Percentiles rank a stretch among this genome's conserved stretches.
Evolutionary conservation across 2,113 vertebrate species (phyloP).

Genomic region (Seriola rivoliana): DNA sequence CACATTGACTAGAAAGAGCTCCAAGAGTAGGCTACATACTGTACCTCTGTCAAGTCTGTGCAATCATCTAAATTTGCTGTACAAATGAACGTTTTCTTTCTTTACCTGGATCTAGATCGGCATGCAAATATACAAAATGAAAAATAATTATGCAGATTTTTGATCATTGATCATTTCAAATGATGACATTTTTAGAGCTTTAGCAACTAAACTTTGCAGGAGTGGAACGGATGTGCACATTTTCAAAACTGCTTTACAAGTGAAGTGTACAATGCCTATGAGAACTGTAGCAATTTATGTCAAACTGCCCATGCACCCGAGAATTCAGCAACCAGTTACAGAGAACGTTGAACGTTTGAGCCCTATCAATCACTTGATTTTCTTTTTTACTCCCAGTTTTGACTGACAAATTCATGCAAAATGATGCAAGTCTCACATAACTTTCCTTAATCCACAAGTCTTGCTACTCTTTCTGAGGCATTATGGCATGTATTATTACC

Average conservation of each 20-base stretch:
- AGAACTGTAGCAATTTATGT: background rate
- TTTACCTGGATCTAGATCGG: background rate
- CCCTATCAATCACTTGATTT: background rate
- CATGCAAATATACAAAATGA: background rate
- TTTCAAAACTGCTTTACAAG: background rate
- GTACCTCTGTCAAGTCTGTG: background rate
- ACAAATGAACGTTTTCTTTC: background rate
- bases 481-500: conserved; percentile 33
- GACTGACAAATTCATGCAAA: background rate
- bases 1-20: background rate
- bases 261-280: background rate
- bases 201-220: background rate
- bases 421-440: conserved; percentile 7
- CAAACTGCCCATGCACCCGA: background rate
- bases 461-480: conserved; percentile 6
- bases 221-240: background rate
- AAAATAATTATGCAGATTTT: background rate
- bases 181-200: background rate
- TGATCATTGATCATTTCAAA: no score
- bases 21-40: background rate
- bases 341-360: no score
- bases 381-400: background rate
- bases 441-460: conserved; percentile 21
- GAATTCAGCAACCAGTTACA: background rate
- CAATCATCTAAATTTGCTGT: background rate